phyloP scores from a whole-genome alignment of 2,797 vertebrate species.

The Simalia tracyae region DNA sequence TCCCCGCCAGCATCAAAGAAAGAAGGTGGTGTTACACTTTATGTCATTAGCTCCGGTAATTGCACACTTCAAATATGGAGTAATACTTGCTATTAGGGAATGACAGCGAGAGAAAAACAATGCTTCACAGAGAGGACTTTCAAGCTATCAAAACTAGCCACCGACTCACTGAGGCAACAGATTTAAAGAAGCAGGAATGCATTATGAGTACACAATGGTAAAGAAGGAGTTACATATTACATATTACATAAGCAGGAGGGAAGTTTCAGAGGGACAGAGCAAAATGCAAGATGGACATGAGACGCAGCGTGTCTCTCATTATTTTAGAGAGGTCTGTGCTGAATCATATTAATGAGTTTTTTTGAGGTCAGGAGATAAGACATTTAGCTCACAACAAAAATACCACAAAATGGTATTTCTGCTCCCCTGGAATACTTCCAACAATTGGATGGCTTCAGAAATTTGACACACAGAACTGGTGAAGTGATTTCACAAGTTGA shows the following conservation, averaged over 20 bases:
- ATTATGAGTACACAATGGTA: neutral
- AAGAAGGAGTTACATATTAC: neutral
- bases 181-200: conserved; percentile 13
- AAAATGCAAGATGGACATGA: neutral
- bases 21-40: neutral
- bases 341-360: neutral
- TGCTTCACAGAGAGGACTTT: neutral
- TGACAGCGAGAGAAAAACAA: conserved; percentile 24
- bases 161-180: conserved; percentile 16
- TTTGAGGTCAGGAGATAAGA: neutral
- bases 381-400: neutral
- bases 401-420: neutral
- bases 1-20: conserved; percentile 34
- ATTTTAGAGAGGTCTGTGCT: neutral
- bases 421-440: neutral
- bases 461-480: neutral
- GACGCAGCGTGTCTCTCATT: neutral
- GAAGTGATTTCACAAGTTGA: neutral
- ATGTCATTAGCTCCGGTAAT: conserved; percentile 34
- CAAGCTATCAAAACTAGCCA: neutral
- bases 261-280: neutral
- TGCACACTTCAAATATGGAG: conserved; percentile 38
- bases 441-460: neutral
- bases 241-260: neutral
- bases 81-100: conserved; percentile 35